Base-by-base conservation (phyloP, 2,113 vertebrate species). In the Nettapus auritus region DNA sequence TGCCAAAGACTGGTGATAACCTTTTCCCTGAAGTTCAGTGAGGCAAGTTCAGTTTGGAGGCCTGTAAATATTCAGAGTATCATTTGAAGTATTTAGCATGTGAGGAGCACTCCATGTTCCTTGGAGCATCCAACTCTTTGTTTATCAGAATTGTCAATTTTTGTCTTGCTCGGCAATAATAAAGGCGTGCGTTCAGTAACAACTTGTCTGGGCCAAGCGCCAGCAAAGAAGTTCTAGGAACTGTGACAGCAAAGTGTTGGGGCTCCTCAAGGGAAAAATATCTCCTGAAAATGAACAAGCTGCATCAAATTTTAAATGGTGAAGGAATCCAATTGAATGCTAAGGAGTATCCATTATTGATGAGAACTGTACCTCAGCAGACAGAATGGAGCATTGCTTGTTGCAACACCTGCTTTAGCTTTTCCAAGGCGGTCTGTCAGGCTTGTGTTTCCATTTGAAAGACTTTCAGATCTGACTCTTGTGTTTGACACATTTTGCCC, bases 251-350 rank as follows among this genome's bases (percentile, higher is more conserved):
- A 5, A 75, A 76, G 63, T 78, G 42, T 62, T 93, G 76, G 86
- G 87, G 69, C 64, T 86, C 66, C 68, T 94, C 36, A 46, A 53
- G 82, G 86, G 77, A 48, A 69, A 85, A 74, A 77, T 71, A 71
- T 36, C 79, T 86, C 55, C 84, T 94, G 84, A 13, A 96, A 94
- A 86, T 66, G 84, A 93, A 67, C 40, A 40, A 34, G 42, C 70
- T 40, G 3, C 3, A 50, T 64, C 29, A 2, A 13, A 44, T 31
- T 64, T 57, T 4, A 67, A 67, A 67, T 44, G 57, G 53, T 50
- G 53, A 31, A 50, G 63, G 59, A 89, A 68, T 26, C 21, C 17
- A 44, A 22, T 0, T 68, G 68, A 66, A 31, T 50, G 33, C 34
- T 8, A 19, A 86, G 78, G 57, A 44, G n/a, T 33, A 52, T 76